Conservation (phyloP, 2,888 invertebrate species). For the Leuctra nigra region DNA sequence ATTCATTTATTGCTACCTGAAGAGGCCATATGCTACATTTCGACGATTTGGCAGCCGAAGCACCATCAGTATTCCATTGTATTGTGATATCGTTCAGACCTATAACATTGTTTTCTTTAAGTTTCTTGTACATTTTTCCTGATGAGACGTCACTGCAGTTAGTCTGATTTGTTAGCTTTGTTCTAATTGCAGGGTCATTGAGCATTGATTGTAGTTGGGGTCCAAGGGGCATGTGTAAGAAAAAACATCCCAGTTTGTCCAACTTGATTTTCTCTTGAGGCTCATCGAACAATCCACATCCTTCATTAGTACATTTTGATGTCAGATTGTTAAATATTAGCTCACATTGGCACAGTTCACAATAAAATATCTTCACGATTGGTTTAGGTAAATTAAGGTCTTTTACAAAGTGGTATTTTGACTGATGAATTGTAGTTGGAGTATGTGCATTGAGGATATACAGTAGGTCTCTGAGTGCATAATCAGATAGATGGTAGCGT, state of each 20-base stretch:
- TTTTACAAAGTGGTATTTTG: not conserved
- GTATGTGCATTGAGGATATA: not conserved
- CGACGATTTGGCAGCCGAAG: slow-evolving; percentile 7
- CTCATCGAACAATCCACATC: no score
- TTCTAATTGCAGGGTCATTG: no score
- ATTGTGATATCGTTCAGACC: slow-evolving; percentile 7
- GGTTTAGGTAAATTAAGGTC: not conserved
- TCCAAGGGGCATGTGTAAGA: no score
- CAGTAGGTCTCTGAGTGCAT: not conserved
- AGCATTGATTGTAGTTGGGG: no score
- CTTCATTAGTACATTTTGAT: no score
- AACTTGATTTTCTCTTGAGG: no score
- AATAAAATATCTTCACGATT: not conserved
- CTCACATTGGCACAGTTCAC: no score
- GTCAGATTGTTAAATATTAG: no score
- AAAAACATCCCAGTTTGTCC: no score
- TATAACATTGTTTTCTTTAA: not conserved
- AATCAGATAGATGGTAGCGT: not conserved
- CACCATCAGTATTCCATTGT: slow-evolving; percentile 2
- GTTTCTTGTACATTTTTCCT: slow-evolving; percentile 3
- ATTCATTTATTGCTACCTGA: slow-evolving; percentile 3
- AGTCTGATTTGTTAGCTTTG: no score
- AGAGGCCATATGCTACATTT: slow-evolving; percentile 7
- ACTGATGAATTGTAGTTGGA: not conserved
- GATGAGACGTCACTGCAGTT: not conserved